These are phyloP conservation scores for Sebastes cheni DNA, from an alignment of 2,797 vertebrate genomes.

Conservation along the genomic window DNA sequence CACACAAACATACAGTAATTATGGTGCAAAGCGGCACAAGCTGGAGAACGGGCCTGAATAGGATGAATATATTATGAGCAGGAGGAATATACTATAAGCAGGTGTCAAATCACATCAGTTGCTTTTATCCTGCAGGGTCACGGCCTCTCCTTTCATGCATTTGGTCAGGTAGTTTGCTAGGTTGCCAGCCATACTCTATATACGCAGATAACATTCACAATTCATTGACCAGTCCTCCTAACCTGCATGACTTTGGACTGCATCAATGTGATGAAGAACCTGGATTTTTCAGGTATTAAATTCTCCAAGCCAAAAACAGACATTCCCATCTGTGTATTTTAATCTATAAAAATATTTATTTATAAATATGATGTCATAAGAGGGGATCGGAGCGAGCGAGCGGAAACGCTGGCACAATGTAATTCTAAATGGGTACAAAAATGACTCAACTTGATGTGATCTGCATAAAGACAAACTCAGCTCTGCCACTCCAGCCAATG, in stretches of 20 bases:
- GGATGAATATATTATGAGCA: not conserved
- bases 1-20: not conserved
- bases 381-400: not conserved
- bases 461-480: not conserved
- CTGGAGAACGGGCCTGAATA: not conserved
- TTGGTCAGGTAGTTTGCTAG: not conserved
- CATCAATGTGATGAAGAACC: not conserved
- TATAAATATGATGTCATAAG: not conserved
- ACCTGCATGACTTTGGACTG: not conserved
- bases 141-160: not conserved
- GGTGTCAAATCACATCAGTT: not conserved
- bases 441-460: not conserved
- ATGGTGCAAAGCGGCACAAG: not conserved
- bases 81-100: not conserved
- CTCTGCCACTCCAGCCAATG: not conserved
- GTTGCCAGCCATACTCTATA: not conserved
- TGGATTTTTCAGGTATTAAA: not conserved
- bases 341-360: not conserved
- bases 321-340: not conserved
- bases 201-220: not conserved
- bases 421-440: not conserved
- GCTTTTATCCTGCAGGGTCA: not conserved
- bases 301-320: not conserved
- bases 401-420: not conserved
- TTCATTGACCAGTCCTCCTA: not conserved